Evolutionary conservation across 2,888 invertebrate species (phyloP).

Genomic region (Melanophora roralis): DNA sequence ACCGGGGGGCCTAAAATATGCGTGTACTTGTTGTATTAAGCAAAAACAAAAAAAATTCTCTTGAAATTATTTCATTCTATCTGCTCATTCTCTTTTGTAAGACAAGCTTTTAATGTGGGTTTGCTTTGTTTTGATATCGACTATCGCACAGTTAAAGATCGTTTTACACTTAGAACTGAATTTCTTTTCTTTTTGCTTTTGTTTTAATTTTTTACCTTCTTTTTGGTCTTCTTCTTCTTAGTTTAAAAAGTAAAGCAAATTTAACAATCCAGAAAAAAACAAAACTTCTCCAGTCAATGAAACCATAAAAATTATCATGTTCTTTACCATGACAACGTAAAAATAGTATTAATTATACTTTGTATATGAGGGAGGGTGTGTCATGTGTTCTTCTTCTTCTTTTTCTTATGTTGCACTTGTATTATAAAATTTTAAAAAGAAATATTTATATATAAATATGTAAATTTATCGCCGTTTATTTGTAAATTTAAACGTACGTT

Average conservation of each 20-base stretch:
- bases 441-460: not conserved
- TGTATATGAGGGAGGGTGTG: constrained; percentile 38
- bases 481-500: not conserved
- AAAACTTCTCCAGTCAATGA: constrained; percentile 37
- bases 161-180: constrained; percentile 25
- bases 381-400: constrained; percentile 1
- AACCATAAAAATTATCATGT: constrained; percentile 51
- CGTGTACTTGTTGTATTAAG: not conserved
- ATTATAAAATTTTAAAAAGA: not conserved
- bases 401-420: constrained; percentile 43
- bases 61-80: constrained; percentile 12
- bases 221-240: not conserved
- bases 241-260: not conserved
- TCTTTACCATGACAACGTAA: constrained; percentile 10
- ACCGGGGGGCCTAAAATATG: not conserved
- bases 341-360: too few species aligned
- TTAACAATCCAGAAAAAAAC: not conserved
- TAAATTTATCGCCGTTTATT: constrained; percentile 25
- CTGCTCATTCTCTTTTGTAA: constrained; percentile 38
- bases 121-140: not conserved
- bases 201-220: not conserved
- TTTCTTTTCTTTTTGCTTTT: constrained; percentile 2
- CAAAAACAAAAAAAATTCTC: constrained; percentile 14
- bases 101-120: constrained; percentile 55
- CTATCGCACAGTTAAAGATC: constrained; percentile 17